These are phyloP conservation scores for Hystrix brachyura DNA, from an alignment of 2,113 vertebrate genomes.

Conservation along the genomic window DNA sequence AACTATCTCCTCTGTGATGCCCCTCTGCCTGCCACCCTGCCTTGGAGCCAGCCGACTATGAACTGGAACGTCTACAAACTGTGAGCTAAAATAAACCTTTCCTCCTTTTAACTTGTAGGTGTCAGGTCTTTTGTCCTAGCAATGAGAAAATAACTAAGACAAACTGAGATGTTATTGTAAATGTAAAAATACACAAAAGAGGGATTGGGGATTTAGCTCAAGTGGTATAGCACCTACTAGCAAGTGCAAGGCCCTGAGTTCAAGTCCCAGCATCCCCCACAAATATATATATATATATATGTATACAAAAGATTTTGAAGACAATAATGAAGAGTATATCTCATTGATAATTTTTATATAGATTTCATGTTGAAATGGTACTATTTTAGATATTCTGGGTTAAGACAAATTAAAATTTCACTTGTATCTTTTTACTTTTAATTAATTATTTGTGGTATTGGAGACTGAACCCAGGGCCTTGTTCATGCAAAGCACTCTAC, in stretches of 20 bases:
- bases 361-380: constrained; percentile 20
- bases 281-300: no score
- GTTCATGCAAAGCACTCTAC: no score
- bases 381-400: constrained; percentile 48
- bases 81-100: background rate
- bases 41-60: background rate
- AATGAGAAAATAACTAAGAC: background rate
- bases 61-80: background rate
- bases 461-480: background rate
- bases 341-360: background rate
- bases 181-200: background rate
- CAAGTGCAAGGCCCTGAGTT: no score
- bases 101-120: background rate
- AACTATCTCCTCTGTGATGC: background rate
- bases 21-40: background rate
- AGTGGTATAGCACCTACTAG: no score
- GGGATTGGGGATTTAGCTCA: no score
- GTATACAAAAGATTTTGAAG: constrained; percentile 21
- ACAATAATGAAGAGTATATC: background rate
- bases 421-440: background rate
- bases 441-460: background rate
- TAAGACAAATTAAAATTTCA: constrained; percentile 32
- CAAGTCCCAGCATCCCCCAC: no score
- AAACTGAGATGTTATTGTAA: background rate
- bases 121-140: background rate